Evolutionary conservation across 1,140 invertebrate genomes (phyloP).

Genomic region (Zophobas atratus): DNA sequence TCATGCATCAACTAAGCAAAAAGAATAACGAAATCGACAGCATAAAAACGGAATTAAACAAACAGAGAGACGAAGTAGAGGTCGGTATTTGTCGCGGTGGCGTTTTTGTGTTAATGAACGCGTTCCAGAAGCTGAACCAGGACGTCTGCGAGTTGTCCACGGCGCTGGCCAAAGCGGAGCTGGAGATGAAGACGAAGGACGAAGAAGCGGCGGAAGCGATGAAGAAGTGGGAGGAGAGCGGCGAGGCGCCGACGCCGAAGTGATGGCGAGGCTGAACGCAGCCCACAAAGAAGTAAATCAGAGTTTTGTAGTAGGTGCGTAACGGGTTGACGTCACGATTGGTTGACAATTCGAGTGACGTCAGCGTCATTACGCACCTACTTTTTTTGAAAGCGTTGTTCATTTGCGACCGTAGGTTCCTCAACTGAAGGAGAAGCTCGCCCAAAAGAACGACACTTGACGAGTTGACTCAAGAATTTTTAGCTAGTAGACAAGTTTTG

Average conservation of each 20-base stretch:
- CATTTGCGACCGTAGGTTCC: conserved; percentile 59
- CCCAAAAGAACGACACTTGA: conserved; percentile 66
- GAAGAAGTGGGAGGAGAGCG: conserved; percentile 64
- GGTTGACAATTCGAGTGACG: too few relatives aligned
- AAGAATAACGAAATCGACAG: conserved; percentile 71
- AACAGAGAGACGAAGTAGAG: conserved; percentile 66
- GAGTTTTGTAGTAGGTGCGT: too few relatives aligned
- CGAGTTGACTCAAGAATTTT: conserved; percentile 66
- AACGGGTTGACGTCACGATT: too few relatives aligned
- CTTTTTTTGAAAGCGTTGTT: background rate
- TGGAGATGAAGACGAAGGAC: conserved; percentile 62
- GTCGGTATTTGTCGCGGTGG: conserved; percentile 37
- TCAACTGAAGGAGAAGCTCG: conserved; percentile 63
- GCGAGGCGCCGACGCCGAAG: conserved; percentile 63
- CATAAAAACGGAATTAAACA: conserved; percentile 70
- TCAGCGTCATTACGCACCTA: too few relatives aligned
- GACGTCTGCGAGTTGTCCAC: conserved; percentile 72
- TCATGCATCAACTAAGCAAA: conserved; percentile 69
- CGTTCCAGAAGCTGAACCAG: conserved; percentile 69
- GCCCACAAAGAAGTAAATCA: conserved; percentile 64
- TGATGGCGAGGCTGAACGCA: conserved; percentile 63
- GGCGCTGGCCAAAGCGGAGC: conserved; percentile 68
- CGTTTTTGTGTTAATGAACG: background rate
- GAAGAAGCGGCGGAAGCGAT: conserved; percentile 63
- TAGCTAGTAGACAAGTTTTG: conserved; percentile 64